These are phyloP conservation scores for Morpho achilles DNA, from an alignment of 2,888 invertebrate genomes.

Conservation along the genomic window DNA sequence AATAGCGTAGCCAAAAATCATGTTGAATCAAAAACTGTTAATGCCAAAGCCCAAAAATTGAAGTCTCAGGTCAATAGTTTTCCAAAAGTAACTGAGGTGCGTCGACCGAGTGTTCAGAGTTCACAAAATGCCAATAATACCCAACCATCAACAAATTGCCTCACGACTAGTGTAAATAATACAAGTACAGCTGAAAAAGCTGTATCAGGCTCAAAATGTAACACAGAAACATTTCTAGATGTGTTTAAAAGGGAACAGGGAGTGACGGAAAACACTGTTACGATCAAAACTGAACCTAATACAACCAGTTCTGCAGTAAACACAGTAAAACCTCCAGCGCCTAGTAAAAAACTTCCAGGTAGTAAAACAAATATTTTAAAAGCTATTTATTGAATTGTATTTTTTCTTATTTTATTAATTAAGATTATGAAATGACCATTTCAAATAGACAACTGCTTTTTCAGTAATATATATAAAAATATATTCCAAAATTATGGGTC, in stretches of 20 bases:
- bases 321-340: slow-evolving; percentile 41
- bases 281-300: slow-evolving; percentile 49
- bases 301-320: slow-evolving; percentile 21
- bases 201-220: slow-evolving; percentile 37
- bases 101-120: slow-evolving; percentile 45
- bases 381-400: neutral
- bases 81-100: slow-evolving; percentile 42
- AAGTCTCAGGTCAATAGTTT: slow-evolving; percentile 42
- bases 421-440: no score
- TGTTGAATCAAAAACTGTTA: slow-evolving; percentile 47
- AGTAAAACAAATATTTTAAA: slow-evolving; percentile 34
- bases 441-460: no score
- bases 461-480: no score
- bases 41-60: slow-evolving; percentile 60
- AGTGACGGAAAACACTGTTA: slow-evolving; percentile 28
- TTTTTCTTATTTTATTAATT: no score
- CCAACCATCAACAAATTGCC: slow-evolving; percentile 35
- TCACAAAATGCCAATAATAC: slow-evolving; percentile 44
- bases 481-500: no score
- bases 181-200: slow-evolving; percentile 46
- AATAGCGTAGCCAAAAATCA: slow-evolving; percentile 30
- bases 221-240: slow-evolving; percentile 65
- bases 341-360: slow-evolving; percentile 50
- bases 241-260: slow-evolving; percentile 72
- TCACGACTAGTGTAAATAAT: slow-evolving; percentile 64